These are phyloP conservation scores for Protonibea diacanthus DNA, from an alignment of 2,797 vertebrate species.

Conservation along the genomic window DNA sequence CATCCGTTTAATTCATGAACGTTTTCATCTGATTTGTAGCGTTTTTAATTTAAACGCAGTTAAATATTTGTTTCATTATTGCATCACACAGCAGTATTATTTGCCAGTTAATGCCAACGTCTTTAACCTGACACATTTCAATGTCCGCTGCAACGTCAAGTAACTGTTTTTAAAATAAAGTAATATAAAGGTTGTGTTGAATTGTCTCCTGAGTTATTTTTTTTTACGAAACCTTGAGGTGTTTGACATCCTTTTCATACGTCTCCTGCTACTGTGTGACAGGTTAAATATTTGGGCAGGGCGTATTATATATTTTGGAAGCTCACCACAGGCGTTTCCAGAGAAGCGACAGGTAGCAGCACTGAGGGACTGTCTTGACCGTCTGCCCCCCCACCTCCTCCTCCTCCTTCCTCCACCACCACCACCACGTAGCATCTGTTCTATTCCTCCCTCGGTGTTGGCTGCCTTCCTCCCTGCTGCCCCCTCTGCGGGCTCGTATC, in stretches of 20 bases:
- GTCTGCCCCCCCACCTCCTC: conserved; percentile 13
- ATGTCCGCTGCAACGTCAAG: conserved; percentile 21
- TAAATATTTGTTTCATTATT: conserved; percentile 6
- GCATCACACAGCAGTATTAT: conserved; percentile 8
- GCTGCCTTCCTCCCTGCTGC: conserved; percentile 66
- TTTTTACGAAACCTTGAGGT: background rate
- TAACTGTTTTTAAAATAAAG: conserved; percentile 11
- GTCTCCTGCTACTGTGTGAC: conserved; percentile 38
- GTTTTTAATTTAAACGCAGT: conserved; percentile 23
- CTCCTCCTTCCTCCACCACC: background rate
- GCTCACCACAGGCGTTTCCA: conserved; percentile 31
- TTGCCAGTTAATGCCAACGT: conserved; percentile 35
- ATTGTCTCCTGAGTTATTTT: background rate
- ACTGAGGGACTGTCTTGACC: conserved; percentile 10
- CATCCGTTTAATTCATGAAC: conserved; percentile 36
- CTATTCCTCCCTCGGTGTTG: conserved; percentile 68
- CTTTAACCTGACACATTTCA: conserved; percentile 3
- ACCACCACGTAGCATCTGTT: conserved; percentile 74
- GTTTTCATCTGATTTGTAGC: conserved; percentile 23
- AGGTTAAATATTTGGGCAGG: conserved; percentile 65
- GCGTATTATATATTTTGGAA: conserved; percentile 26
- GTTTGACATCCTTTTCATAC: background rate
- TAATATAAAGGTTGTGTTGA: background rate
- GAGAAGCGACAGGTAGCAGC: conserved; percentile 58
- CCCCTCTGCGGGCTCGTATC: conserved; percentile 76